Conservation (phyloP, 2,113 vertebrate genomes). For the Nymphicus hollandicus region DNA sequence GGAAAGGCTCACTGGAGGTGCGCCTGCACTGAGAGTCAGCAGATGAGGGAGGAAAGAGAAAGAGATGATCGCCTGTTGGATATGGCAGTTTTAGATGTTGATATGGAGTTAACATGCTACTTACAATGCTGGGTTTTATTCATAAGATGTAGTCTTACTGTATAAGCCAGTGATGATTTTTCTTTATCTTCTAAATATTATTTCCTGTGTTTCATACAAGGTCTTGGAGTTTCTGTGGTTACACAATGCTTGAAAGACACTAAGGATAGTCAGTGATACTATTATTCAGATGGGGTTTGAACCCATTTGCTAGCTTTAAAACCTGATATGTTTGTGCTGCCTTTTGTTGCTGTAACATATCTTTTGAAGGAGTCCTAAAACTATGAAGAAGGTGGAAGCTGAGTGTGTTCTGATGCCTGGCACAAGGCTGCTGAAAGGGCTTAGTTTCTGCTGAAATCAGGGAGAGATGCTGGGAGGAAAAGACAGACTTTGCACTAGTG, state of each 20-base stretch:
- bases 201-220: not conserved
- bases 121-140: not conserved
- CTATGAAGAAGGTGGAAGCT: not conserved
- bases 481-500: not conserved
- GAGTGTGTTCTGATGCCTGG: not conserved
- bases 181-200: not conserved
- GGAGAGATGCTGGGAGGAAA: not conserved
- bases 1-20: not conserved
- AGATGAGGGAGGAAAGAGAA: not conserved
- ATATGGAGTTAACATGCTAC: not conserved
- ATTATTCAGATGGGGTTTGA: not conserved
- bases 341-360: not conserved
- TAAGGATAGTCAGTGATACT: not conserved
- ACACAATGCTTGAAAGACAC: not conserved
- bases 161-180: not conserved
- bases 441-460: not conserved
- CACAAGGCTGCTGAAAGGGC: not conserved
- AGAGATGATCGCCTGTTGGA: not conserved
- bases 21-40: not conserved
- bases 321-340: not conserved
- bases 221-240: not conserved
- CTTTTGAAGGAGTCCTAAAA: not conserved
- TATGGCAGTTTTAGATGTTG: not conserved
- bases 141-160: not conserved
- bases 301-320: not conserved